Conservation (phyloP, 1,140 invertebrate genomes). For the Pseudomyrmex flavicornis region DNA sequence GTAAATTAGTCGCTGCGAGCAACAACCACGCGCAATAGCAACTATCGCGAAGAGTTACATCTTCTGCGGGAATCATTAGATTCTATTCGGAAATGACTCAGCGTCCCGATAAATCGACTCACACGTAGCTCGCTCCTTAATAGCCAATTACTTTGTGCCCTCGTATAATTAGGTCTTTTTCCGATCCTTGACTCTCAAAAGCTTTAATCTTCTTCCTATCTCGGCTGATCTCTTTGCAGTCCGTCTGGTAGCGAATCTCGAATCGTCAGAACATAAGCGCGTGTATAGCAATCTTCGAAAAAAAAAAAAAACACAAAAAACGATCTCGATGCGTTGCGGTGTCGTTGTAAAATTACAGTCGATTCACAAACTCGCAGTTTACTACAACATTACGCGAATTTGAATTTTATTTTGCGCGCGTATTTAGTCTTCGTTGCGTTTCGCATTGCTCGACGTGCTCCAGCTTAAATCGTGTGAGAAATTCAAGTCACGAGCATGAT, state of each 20-base stretch:
- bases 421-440: not conserved
- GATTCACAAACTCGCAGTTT: not conserved
- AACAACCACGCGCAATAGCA: not conserved
- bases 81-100: constrained; percentile 69
- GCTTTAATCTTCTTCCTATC: constrained; percentile 63
- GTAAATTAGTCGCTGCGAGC: constrained; percentile 15
- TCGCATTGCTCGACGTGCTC: not conserved
- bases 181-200: constrained; percentile 69
- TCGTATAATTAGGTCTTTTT: constrained; percentile 72
- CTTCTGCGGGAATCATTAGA: constrained; percentile 44
- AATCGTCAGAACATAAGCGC: constrained; percentile 35
- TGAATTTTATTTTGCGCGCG: not conserved
- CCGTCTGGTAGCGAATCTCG: constrained; percentile 24
- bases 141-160: constrained; percentile 67
- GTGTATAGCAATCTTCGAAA: constrained; percentile 55
- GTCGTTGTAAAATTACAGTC: not conserved
- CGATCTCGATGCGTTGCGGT: constrained; percentile 22
- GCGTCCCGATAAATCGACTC: constrained; percentile 67
- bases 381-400: not conserved
- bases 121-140: constrained; percentile 68
- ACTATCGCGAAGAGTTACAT: constrained; percentile 35
- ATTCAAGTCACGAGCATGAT: constrained; percentile 76
- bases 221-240: constrained; percentile 35
- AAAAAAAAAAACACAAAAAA: not conserved
- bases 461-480: not conserved